Conservation (phyloP, 2,888 invertebrate species). For the Doris montereyensis region DNA sequence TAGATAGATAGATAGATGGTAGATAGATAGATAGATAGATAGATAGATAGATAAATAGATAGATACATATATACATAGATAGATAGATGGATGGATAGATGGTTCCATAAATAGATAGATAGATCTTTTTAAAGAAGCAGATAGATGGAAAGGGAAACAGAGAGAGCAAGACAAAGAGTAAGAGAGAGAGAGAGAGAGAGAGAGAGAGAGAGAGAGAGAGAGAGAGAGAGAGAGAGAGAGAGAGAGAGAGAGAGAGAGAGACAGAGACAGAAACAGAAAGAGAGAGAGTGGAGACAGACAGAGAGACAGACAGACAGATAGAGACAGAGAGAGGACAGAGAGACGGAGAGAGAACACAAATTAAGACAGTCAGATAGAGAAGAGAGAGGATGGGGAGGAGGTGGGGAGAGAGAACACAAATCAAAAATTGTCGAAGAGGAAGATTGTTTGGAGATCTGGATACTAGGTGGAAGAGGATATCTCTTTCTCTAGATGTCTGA, state of each 20-base stretch:
- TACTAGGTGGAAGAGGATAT: too few species aligned
- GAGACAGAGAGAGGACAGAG: too few species aligned
- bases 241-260: slow-evolving; percentile 25
- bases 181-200: slow-evolving; percentile 16
- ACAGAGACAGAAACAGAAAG: slow-evolving; percentile 21
- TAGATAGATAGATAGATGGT: not conserved
- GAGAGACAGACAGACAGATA: too few species aligned
- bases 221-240: not conserved
- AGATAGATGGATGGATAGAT: not conserved
- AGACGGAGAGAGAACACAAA: too few species aligned
- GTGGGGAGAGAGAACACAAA: too few species aligned
- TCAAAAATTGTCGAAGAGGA: too few species aligned
- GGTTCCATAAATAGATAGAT: not conserved
- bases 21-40: not conserved
- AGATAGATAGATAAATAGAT: not conserved
- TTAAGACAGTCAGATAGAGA: too few species aligned
- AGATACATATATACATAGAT: not conserved
- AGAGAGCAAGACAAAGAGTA: not conserved
- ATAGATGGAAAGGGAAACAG: not conserved
- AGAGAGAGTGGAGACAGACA: not conserved
- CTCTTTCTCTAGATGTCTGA: too few species aligned
- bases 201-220: slow-evolving; percentile 5
- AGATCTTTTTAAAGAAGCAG: not conserved
- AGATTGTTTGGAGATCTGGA: too few species aligned
- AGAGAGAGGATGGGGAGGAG: too few species aligned